These are phyloP conservation scores for Azemiops feae DNA, from an alignment of 2,113 vertebrate species.

Conservation along the genomic window DNA sequence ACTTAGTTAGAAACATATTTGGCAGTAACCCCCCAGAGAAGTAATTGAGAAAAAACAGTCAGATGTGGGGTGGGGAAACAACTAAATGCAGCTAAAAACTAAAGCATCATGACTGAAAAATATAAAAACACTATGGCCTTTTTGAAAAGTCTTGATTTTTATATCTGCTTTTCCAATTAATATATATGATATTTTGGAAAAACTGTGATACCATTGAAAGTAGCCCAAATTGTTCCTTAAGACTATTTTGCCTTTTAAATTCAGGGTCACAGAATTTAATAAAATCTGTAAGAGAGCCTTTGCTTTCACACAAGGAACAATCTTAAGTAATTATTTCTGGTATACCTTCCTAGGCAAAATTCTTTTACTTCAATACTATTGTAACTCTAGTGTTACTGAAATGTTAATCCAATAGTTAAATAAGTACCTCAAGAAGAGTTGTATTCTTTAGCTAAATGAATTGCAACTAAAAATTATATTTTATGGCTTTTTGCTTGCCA, in stretches of 20 bases:
- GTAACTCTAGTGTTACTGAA: background rate
- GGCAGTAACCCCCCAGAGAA: background rate
- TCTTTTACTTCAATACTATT: background rate
- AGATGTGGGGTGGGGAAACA: background rate
- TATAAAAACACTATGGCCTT: background rate
- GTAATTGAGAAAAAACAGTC: background rate
- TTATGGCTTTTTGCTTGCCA: background rate
- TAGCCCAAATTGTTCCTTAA: background rate
- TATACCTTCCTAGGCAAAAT: background rate
- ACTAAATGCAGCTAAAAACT: conserved; percentile 1
- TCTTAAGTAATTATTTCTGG: background rate
- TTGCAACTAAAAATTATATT: background rate
- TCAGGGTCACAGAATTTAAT: background rate
- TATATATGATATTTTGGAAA: conserved; percentile 12
- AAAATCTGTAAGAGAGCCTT: background rate
- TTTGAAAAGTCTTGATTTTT: background rate
- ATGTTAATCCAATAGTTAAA: background rate
- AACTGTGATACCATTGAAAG: background rate
- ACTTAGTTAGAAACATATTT: background rate
- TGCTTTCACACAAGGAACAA: background rate
- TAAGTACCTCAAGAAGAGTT: background rate
- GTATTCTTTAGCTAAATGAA: background rate
- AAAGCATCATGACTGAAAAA: conserved; percentile 12
- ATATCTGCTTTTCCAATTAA: background rate
- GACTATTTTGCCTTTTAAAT: background rate